Conservation (phyloP, 2,113 vertebrate genomes). For the Rhinichthys klamathensis region DNA sequence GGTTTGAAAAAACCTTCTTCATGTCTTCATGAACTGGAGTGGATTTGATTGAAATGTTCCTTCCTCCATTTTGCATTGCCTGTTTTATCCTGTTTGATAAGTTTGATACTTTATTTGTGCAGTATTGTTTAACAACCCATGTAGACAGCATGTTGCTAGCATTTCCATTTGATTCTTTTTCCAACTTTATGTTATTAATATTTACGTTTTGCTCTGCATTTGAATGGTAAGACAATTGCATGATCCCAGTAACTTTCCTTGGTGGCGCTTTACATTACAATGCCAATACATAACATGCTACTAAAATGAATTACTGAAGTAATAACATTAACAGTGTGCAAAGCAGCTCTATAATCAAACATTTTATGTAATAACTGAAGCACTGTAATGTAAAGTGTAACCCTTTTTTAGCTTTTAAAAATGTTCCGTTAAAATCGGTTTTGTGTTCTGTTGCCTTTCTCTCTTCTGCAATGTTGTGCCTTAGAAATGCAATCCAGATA, state of each 20-base stretch:
- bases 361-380: not conserved
- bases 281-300: not conserved
- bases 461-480: conserved; percentile 51
- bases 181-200: not conserved
- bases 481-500: conserved; percentile 38
- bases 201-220: conserved; percentile 14
- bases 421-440: not conserved
- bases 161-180: conserved; percentile 40
- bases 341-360: not conserved
- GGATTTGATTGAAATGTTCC: conserved; percentile 38
- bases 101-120: conserved; percentile 25
- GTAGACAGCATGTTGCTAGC: conserved; percentile 47
- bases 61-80: conserved; percentile 17
- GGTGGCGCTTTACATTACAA: not conserved
- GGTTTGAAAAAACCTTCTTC: conserved; percentile 11
- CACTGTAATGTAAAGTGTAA: not conserved
- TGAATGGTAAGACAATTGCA: conserved; percentile 21
- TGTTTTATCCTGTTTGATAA: conserved; percentile 27
- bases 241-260: conserved; percentile 18
- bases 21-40: conserved; percentile 16
- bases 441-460: conserved; percentile 36
- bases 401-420: not conserved
- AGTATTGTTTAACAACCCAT: conserved; percentile 29
- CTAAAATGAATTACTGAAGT: not conserved
- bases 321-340: not conserved